Evolutionary conservation across 2,888 invertebrate genomes (phyloP).

Genomic region (Leptura quadrifasciata): DNA sequence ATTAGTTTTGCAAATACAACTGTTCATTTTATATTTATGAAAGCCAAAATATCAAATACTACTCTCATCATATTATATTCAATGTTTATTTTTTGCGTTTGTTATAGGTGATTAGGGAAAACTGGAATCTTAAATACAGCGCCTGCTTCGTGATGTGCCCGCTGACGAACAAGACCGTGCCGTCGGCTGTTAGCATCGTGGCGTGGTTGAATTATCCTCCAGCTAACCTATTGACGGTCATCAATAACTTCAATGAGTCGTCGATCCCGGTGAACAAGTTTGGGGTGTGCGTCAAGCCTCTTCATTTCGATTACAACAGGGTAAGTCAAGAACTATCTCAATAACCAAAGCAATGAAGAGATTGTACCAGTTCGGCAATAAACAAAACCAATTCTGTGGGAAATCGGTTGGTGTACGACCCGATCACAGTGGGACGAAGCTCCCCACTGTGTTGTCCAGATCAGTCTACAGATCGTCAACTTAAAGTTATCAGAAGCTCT

Average conservation of each 20-base stretch:
- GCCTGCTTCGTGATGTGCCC: conserved; percentile 92
- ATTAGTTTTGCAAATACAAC: no score
- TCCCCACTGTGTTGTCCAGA: no score
- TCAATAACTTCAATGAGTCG: conserved; percentile 76
- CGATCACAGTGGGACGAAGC: no score
- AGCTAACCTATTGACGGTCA: conserved; percentile 80
- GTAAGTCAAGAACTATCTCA: conserved; percentile 68
- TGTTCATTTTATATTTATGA: no score
- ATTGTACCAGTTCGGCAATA: no score
- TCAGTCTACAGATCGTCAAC: no score
- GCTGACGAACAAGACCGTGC: conserved; percentile 78
- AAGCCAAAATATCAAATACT: not conserved
- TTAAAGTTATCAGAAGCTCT: no score
- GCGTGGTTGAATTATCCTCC: conserved; percentile 78
- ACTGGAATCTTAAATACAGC: conserved; percentile 95
- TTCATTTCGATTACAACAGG: conserved; percentile 91
- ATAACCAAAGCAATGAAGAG: no score
- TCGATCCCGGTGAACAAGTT: conserved; percentile 73
- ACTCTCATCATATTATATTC: not conserved
- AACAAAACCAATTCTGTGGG: no score
- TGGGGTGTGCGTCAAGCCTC: conserved; percentile 92
- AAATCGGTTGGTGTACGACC: no score
- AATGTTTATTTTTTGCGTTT: conserved; percentile 23
- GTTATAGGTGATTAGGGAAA: conserved; percentile 87
- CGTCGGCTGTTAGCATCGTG: conserved; percentile 83